Base-by-base conservation (phyloP, 2,888 invertebrate genomes). In the Aspidiotus destructor region DNA sequence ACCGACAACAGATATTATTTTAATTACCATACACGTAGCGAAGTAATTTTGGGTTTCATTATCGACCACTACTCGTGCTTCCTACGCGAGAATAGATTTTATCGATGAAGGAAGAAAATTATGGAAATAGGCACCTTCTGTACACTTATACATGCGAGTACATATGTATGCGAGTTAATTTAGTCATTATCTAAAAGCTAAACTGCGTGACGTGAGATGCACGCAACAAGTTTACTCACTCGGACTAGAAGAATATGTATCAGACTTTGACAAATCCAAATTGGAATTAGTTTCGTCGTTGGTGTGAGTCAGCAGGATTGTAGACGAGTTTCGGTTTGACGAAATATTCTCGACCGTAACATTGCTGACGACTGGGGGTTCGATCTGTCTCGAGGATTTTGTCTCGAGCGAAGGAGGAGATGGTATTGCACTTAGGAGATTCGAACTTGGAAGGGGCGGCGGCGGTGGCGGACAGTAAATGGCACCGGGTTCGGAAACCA, bases 401-500 rank as follows among this genome's bases (percentile, higher is more conserved):
- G 41, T 10, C 40, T 58, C 58, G 17, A 44, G 11, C 44, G 42
- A 11, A 9, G 41, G 13, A 1, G n/a, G 11, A 28, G 15, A 17
- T 11, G 28, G 16, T 13, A 58, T 44, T 42, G 41, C 8, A 16
- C 40, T 13, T 40, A 15, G 42, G 42, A 54, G 52, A 40, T 62
- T 62, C 15, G 40, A 41, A 63, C 54, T 41, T 13, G 58, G 69
- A 0, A 86, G 85, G 15, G 87, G 84, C 0, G 87, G 88, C 0
- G 87, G 87, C 0, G 87, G 87, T 0, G 87, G 86, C 0, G 86
- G 73, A 75, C 81, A 63, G 77, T 76, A 78, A 68, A 79, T 77
- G 72, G 79, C 78, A 13, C 77, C 79, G 3, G 83, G 83, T 58
- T 81, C 82, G 5, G 83, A 83, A n/a, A 81, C 81, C 58, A 82